Conservation (phyloP, 2,888 invertebrate genomes). For the Euplagia quadripunctaria region DNA sequence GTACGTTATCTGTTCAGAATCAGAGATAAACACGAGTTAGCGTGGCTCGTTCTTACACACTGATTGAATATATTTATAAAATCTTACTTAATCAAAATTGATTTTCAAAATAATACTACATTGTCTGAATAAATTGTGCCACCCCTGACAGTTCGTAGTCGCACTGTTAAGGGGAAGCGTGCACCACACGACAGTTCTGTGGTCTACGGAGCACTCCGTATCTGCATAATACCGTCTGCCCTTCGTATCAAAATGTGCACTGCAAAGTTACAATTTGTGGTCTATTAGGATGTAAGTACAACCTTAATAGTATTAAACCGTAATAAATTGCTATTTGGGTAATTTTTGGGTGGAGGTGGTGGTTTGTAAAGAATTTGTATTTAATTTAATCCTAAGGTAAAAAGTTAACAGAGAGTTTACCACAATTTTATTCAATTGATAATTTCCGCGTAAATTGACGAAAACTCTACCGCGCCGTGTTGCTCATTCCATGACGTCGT, state of each 20-base stretch:
- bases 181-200: conserved; percentile 27
- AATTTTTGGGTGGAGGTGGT: too few species aligned
- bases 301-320: not conserved
- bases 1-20: too few species aligned
- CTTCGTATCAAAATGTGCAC: not conserved
- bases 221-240: not conserved
- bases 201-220: conserved; percentile 17
- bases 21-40: too few species aligned
- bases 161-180: conserved; percentile 21
- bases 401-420: too few species aligned
- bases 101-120: not conserved
- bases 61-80: not conserved
- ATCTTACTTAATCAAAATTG: not conserved
- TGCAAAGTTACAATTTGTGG: not conserved
- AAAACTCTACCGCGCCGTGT: too few species aligned
- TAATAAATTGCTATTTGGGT: not conserved
- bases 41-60: not conserved
- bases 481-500: too few species aligned
- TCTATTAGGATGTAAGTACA: not conserved
- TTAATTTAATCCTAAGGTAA: too few species aligned
- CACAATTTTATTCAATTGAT: too few species aligned
- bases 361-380: too few species aligned
- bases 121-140: not conserved
- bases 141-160: conserved; percentile 8
- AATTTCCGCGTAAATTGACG: too few species aligned